Evolutionary conservation across 2,113 vertebrate genomes (phyloP), one percentile per base, ranked within the genome.

Genomic region (Okapia johnstoni): DNA sequence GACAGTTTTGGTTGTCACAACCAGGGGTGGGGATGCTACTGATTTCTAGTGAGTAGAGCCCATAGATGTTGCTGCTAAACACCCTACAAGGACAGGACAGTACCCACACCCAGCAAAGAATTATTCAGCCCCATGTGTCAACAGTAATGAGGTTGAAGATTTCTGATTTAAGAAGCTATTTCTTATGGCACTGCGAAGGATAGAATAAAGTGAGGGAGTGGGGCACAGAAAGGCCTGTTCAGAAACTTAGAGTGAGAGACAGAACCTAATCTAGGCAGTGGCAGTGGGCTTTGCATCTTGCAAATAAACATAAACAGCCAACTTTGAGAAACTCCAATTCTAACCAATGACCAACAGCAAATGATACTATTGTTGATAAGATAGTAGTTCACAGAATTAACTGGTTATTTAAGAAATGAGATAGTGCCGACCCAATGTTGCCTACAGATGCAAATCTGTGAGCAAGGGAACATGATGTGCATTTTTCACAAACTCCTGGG

Each of bases 241-340:
- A 33, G 16, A 87, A 94, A 73, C 36, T 36, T 36, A 30, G 3
- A 48, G 30, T 25, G 85, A 93, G 76, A 73, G 23, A 60, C 33
- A n/a, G 14, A 16, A 70, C n/a, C 23, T 40, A 12, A 52, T 12
- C 0, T 15, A 54, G 30, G 36, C 8, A 17, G 2, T 19, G 17
- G 9, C 21, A n/a, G 28, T 26, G 21, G 48, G 23, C n/a, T 77
- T 36, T 16, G 13, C 1, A 43, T 11, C 11, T 55, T 43, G 26
- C 7, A 25, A 70, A 30, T 57, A 91, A 84, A 48, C 30, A 7
- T 17, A 36, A 46, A 46, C 14, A 54, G 13, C 26, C 23, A 55
- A 54, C 40, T 58, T 79, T 33, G 28, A 97, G 58, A 93, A 97
- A 52, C 8, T 58, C 76, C 77, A n/a, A 15, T 79, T 23, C 43